Percentiles rank a stretch among this genome's conserved stretches.
These are phyloP conservation scores for Hemicrepidius hirtus DNA, from an alignment of 2,888 invertebrate species.

Conservation along the genomic window DNA sequence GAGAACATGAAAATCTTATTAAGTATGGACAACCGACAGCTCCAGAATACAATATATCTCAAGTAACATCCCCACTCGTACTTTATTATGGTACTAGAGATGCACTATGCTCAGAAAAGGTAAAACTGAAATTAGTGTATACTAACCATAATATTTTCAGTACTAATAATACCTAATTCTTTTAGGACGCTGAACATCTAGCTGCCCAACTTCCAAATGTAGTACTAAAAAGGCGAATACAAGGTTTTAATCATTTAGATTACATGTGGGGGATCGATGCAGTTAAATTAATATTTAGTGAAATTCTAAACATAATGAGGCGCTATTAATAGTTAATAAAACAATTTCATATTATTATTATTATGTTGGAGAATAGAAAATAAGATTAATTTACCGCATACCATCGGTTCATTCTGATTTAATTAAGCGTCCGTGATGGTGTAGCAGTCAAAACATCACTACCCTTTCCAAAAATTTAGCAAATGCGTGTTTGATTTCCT, in stretches of 20 bases:
- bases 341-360: too few relatives aligned
- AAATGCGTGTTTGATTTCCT: too few relatives aligned
- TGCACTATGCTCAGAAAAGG: slow-evolving; percentile 65
- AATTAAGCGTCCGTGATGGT: too few relatives aligned
- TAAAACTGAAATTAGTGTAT: neutral
- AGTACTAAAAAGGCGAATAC: slow-evolving; percentile 24
- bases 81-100: slow-evolving; percentile 75
- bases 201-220: slow-evolving; percentile 57
- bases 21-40: slow-evolving; percentile 51
- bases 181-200: slow-evolving; percentile 12
- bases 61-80: slow-evolving; percentile 72
- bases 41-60: slow-evolving; percentile 71
- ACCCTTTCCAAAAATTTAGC: too few relatives aligned
- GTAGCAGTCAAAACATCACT: too few relatives aligned
- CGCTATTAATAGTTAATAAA: neutral
- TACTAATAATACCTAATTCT: neutral
- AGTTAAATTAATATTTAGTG: slow-evolving; percentile 7
- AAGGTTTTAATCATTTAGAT: slow-evolving; percentile 36
- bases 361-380: too few relatives aligned
- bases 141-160: too few relatives aligned
- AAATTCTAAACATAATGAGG: slow-evolving; percentile 14
- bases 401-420: too few relatives aligned
- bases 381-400: too few relatives aligned
- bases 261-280: slow-evolving; percentile 26
- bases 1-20: slow-evolving; percentile 52